Conservation (phyloP, 2,113 vertebrate species). For the Ivindomyrus marchei region DNA sequence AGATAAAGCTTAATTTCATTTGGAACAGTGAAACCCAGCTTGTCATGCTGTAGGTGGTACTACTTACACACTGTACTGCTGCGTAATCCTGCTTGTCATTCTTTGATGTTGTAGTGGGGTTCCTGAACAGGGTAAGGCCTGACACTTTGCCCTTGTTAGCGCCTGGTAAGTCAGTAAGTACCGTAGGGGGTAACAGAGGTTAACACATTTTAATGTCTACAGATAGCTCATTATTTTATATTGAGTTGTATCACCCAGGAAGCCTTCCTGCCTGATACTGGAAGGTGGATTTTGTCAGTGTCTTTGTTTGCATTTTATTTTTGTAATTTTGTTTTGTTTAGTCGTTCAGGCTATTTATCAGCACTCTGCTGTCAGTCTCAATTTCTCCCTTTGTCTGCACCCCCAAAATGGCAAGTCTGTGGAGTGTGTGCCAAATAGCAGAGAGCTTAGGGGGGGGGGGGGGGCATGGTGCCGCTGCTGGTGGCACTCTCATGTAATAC, state of each 20-base stretch:
- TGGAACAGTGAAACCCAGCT: background rate
- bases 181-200: background rate
- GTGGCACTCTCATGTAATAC: background rate
- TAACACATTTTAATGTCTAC: background rate
- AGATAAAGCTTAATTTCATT: background rate
- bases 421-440: background rate
- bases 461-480: background rate
- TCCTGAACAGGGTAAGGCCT: background rate
- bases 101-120: background rate
- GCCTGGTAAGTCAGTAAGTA: background rate
- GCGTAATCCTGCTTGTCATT: background rate
- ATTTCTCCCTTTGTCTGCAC: background rate
- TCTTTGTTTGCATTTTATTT: background rate
- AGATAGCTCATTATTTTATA: background rate
- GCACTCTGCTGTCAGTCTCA: background rate
- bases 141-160: background rate
- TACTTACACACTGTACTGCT: background rate
- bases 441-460: background rate
- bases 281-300: background rate
- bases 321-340: background rate
- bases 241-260: background rate
- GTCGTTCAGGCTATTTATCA: background rate
- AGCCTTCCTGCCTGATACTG: background rate
- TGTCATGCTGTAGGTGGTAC: background rate
- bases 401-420: background rate